phyloP scores from a whole-genome alignment of 2,888 invertebrate species.

The Erpobdella octoculata region DNA sequence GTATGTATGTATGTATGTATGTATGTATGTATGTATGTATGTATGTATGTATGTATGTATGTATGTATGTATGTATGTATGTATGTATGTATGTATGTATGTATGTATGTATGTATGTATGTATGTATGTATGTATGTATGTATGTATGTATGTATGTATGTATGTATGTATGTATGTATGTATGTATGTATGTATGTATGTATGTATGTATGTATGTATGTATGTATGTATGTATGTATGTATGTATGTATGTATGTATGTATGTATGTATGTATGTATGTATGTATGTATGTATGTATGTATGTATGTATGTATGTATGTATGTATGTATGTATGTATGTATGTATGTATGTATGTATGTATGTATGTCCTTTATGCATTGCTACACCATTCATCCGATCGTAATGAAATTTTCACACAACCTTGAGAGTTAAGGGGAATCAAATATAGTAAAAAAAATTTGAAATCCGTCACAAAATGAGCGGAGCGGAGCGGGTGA shows the following conservation, averaged over 20 bases:
- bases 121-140: not conserved
- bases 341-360: not conserved
- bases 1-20: slow-evolving; percentile 11
- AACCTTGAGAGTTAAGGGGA: too few relatives aligned
- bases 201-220: too few relatives aligned
- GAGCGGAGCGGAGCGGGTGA: too few relatives aligned
- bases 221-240: too few relatives aligned
- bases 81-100: slow-evolving; percentile 11
- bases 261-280: too few relatives aligned
- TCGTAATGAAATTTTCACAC: too few relatives aligned
- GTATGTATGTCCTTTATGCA: too few relatives aligned
- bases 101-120: not conserved
- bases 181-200: not conserved
- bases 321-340: not conserved
- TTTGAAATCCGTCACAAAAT: too few relatives aligned
- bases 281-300: not conserved
- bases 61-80: slow-evolving; percentile 9
- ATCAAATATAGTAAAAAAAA: too few relatives aligned
- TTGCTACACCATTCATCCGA: too few relatives aligned
- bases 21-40: slow-evolving; percentile 11
- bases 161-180: not conserved
- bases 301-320: not conserved
- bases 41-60: slow-evolving; percentile 8
- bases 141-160: not conserved
- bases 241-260: too few relatives aligned